Evolutionary conservation across 1,140 invertebrate species (phyloP), one percentile per base, ranked within the genome.

Genomic region (Heterodera carotae): DNA sequence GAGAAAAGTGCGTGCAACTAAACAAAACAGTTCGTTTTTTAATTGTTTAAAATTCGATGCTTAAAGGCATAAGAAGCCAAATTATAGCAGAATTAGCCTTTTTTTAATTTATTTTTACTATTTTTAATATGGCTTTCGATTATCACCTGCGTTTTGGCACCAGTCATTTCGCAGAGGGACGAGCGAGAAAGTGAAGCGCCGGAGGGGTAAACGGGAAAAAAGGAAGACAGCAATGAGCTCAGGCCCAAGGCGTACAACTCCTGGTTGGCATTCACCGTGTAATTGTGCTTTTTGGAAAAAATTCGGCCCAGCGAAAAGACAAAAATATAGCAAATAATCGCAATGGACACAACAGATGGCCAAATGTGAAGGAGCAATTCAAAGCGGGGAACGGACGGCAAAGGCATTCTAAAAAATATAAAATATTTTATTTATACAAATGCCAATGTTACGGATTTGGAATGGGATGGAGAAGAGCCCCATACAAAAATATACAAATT

Each of bases 241-340:
- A 88, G 78, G 25, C 90, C 90, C 81, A 90, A 88, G 10, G 90
- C 91, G 70, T 90, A 80, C 71, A 91, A 82, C 81, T 91, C 90
- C 89, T 91, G 91, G 80, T 90, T 91, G 25, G 91, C 84, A 81
- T 90, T 88, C 33, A 91, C 87, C 68, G 88, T 87, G 84, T 91
- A 91, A 71, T 89, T 88, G 83, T 91, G 88, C 82, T 90, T 91
- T 75, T 89, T 90, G 25, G 91, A 89, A 75, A 91, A 89, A 48
- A 91, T 86, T 83, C 91, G 91, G 6, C 88, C 90, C 88, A 91
- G 88, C n/a, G 91, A 91, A 27, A 91, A 88, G 29, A 89, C 89
- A 66, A 91, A 89, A 71, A 90, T 90, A 86, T 89, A 91, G 10
- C 89, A 88, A 67, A 91, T 90, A 69, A 91, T 88, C 25, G 90